Evolutionary conservation across 2,888 invertebrate genomes (phyloP), one percentile per base, ranked within the genome.

Genomic region (Crossocerus cetratus): DNA sequence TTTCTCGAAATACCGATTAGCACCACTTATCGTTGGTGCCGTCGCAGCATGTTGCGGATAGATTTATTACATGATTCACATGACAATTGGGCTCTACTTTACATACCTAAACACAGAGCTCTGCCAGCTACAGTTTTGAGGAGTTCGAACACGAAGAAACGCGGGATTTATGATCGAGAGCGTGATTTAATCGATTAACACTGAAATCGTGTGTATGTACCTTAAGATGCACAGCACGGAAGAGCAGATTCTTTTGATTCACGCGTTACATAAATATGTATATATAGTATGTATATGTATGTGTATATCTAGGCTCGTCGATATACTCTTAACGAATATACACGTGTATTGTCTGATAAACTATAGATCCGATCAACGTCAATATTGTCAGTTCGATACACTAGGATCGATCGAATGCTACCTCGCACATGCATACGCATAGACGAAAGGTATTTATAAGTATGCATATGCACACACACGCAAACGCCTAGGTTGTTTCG

Each of bases 211-310:
- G 59, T 72, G 65, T 4, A 16, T 49, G 16, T 4, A 49, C 49
- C 56, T 69, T 70, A 71, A 62, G 42, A 78, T 74, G 78, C 72
- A 74, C 65, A 78, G 65, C 76, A 71, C 77, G 74, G 78, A 81
- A 78, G 78, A 78, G 78, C 78, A 75, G 73, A 76, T 82, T 74
- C 63, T 70, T 81, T 82, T 69, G 60, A 76, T 60, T 72, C 74
- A 63, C 68, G 70, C 61, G 44, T 73, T 49, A 49, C 49, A 49
- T 16, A 16, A 4, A 49, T 49, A 13, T 49, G 5, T 49, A 49
- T 49, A 49, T 11, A 13, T 49, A 49, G 14, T 49, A 49, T 49
- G 49, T 13, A 2, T 49, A 49, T 49, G 32, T 49, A 49, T 49
- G 16, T 49, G 16, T 32, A 32, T 32, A 32, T 32, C 32, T 32